phyloP scores from a whole-genome alignment of 2,797 vertebrate genomes.

The Sardinella longiceps region DNA sequence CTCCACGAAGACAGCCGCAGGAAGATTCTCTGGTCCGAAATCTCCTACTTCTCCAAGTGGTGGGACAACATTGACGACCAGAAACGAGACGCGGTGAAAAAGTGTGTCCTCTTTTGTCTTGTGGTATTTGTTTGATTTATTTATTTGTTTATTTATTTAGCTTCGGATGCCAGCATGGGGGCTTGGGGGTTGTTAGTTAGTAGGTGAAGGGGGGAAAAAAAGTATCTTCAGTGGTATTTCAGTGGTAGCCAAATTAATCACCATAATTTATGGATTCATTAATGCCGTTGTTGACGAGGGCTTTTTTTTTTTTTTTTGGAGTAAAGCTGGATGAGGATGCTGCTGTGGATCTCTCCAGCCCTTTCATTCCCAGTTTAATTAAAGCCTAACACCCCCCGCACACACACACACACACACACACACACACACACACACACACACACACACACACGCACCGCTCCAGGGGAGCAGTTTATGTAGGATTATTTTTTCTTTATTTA shows the following conservation, averaged over 20 bases:
- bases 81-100: constrained; percentile 84
- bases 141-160: background rate
- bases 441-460: background rate
- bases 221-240: background rate
- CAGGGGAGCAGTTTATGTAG: constrained; percentile 21
- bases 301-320: background rate
- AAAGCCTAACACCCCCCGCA: background rate
- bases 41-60: constrained; percentile 93
- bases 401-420: background rate
- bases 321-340: background rate
- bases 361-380: constrained; percentile 42
- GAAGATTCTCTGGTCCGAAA: constrained; percentile 93
- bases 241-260: background rate
- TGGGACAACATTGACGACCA: constrained; percentile 85
- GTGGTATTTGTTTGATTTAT: background rate
- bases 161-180: background rate
- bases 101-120: constrained; percentile 68
- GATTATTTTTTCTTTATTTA: no score
- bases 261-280: constrained; percentile 40
- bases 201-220: background rate
- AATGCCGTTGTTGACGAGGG: constrained; percentile 26
- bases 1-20: constrained; percentile 81
- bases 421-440: background rate
- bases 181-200: background rate
- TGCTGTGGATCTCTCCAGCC: constrained; percentile 25